Percentiles rank a stretch among this genome's conserved stretches.
phyloP scores from a whole-genome alignment of 2,113 vertebrate genomes.

The Vulpes vulpes region DNA sequence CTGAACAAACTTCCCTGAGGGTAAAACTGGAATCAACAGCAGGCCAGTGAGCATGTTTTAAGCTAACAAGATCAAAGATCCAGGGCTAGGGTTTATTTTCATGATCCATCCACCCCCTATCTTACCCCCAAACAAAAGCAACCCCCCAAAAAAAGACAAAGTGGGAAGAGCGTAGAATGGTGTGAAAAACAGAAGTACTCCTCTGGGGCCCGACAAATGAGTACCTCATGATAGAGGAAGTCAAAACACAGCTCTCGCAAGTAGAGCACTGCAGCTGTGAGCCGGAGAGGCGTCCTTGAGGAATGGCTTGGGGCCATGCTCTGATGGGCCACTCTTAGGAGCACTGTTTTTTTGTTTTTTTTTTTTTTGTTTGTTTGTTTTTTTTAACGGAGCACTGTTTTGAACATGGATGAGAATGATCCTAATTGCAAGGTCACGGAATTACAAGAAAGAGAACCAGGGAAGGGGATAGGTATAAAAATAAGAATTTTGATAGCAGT shows the following conservation, averaged over 20 bases:
- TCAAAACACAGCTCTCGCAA: background rate
- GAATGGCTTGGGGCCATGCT: fast-evolving
- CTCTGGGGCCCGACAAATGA: no score
- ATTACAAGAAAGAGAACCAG: background rate
- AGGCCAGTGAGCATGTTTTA: background rate
- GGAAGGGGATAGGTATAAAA: background rate
- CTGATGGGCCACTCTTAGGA: background rate
- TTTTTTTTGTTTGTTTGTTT: no score
- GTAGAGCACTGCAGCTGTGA: background rate
- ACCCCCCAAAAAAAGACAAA: background rate
- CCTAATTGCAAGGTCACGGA: background rate
- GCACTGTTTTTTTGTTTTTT: background rate
- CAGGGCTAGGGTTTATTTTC: background rate
- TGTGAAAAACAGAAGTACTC: background rate
- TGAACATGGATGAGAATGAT: background rate
- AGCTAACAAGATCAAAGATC: background rate
- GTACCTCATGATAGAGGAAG: background rate
- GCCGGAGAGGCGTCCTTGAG: no score
- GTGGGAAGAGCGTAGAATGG: background rate
- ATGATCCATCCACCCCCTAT: background rate
- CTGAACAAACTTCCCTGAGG: background rate
- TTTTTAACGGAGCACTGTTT: background rate
- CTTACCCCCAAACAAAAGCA: background rate
- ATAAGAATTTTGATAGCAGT: background rate
- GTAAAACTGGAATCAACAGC: background rate